Conservation (phyloP, 2,113 vertebrate species). For the Callaeas wilsoni region DNA sequence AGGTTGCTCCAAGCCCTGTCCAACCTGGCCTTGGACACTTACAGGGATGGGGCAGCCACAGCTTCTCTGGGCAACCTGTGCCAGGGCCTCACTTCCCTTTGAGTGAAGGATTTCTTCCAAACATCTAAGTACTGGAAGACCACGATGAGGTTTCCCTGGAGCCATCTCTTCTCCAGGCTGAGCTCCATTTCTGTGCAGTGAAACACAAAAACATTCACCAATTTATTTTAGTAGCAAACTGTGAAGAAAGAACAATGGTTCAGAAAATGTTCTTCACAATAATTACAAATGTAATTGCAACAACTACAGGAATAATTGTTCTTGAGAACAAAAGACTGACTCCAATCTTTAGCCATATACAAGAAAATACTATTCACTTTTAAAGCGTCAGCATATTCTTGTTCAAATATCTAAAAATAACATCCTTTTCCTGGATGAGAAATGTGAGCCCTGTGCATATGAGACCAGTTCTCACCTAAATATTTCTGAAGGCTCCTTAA, state of each 20-base stretch:
- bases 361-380: neutral
- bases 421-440: neutral
- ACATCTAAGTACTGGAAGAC: neutral
- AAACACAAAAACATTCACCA: neutral
- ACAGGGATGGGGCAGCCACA: neutral
- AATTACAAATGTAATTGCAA: neutral
- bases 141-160: fast-evolving
- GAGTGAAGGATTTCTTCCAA: neutral
- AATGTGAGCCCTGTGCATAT: neutral
- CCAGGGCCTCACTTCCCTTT: fast-evolving
- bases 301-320: neutral
- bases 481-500: neutral
- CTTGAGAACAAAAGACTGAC: neutral
- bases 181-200: neutral
- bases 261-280: neutral
- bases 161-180: neutral
- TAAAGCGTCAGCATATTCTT: neutral
- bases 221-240: neutral
- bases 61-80: fast-evolving
- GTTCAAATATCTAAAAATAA: neutral
- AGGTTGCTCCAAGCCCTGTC: fast-evolving
- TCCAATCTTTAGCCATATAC: neutral
- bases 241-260: neutral
- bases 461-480: neutral
- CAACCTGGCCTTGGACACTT: neutral